These are phyloP conservation scores for Piezodorus guildinii DNA, from an alignment of 1,140 invertebrate genomes.

Conservation along the genomic window DNA sequence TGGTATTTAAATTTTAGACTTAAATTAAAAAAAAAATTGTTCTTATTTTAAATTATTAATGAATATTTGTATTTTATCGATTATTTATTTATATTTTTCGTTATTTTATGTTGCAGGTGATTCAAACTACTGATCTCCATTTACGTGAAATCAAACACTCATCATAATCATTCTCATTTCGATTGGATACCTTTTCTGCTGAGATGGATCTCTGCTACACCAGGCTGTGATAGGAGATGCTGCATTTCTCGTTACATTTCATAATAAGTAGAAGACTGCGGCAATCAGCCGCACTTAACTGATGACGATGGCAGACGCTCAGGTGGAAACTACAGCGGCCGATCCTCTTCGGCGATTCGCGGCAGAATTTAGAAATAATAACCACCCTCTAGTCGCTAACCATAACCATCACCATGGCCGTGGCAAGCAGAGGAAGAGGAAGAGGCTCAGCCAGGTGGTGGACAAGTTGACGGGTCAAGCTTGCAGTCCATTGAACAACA, in stretches of 20 bases:
- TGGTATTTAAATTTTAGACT: too few relatives aligned
- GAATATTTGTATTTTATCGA: too few relatives aligned
- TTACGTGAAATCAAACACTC: too few relatives aligned
- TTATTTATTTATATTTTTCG: background rate
- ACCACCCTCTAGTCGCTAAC: constrained; percentile 38
- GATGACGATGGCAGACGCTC: constrained; percentile 55
- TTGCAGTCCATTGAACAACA: constrained; percentile 31
- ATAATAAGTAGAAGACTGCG: background rate
- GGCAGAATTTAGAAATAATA: constrained; percentile 47
- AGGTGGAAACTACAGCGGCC: constrained; percentile 41
- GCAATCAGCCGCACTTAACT: background rate
- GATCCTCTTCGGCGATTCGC: constrained; percentile 40
- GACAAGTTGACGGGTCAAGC: constrained; percentile 50
- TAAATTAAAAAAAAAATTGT: too few relatives aligned
- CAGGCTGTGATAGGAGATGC: background rate
- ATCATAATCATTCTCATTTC: too few relatives aligned
- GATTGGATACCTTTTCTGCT: background rate
- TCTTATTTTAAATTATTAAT: too few relatives aligned
- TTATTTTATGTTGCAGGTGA: background rate
- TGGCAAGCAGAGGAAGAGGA: constrained; percentile 50
- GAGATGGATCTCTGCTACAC: background rate
- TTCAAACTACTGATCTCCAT: too few relatives aligned
- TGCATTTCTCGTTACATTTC: background rate
- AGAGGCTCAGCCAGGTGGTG: constrained; percentile 60
- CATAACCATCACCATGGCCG: constrained; percentile 23